A percentile compares a stretch with the other conserved stretches of the same genome.
Evolutionary conservation across 2,797 vertebrate genomes (phyloP).

Genomic region (Scolopax rusticola): DNA sequence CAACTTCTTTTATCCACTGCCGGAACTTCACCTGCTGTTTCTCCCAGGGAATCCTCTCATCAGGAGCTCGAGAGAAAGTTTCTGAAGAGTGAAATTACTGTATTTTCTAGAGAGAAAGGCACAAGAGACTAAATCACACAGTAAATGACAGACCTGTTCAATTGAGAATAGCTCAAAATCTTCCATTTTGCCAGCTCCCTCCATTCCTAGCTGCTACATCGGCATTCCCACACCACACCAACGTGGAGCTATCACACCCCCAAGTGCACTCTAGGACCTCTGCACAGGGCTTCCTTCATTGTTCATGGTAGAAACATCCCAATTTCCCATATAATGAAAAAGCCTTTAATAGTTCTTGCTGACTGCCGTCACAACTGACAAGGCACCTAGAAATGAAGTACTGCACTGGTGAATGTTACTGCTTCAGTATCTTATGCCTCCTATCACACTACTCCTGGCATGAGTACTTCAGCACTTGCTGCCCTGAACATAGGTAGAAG

Average conservation of each 20-base stretch:
- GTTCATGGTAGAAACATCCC: not conserved
- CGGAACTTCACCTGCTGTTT: constrained; percentile 15
- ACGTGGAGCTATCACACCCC: not conserved
- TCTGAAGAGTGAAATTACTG: constrained; percentile 10
- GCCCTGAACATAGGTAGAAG: not conserved
- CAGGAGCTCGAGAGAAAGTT: not conserved
- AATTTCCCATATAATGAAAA: not conserved
- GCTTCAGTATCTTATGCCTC: not conserved
- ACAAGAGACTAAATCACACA: not conserved
- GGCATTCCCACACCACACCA: not conserved
- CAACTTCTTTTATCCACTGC: not conserved
- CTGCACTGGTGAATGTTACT: rapidly evolving
- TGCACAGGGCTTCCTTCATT: not conserved
- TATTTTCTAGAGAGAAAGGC: not conserved
- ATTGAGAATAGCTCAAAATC: not conserved
- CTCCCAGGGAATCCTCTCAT: not conserved
- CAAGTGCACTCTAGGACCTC: not conserved
- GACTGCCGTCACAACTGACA: not conserved
- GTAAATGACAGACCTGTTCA: not conserved
- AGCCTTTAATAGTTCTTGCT: not conserved
- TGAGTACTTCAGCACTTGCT: not conserved
- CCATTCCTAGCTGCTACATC: not conserved
- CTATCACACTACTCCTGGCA: not conserved
- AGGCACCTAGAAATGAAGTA: not conserved
- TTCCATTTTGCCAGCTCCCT: not conserved